Evolutionary conservation across 2,888 invertebrate species (phyloP).

Genomic region (Drosophila bunnanda): DNA sequence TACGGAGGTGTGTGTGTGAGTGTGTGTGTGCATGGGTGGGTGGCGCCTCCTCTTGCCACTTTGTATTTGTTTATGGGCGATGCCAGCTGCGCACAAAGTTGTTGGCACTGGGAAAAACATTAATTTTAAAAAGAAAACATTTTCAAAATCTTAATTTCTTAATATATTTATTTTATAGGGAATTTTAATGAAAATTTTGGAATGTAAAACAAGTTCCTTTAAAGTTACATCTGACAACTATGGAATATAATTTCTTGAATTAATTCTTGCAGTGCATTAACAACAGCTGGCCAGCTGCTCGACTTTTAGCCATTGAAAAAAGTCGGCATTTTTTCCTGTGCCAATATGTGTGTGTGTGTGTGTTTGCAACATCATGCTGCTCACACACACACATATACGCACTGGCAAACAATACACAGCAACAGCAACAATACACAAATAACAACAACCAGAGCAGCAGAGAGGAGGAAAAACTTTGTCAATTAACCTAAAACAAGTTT

Average conservation of each 20-base stretch:
- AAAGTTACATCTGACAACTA: background rate
- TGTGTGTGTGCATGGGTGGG: slow-evolving; percentile 19
- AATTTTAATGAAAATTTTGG: no score
- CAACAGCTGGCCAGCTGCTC: slow-evolving; percentile 36
- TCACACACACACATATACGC: slow-evolving; percentile 34
- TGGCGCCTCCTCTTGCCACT: slow-evolving; percentile 56
- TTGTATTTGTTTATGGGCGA: slow-evolving; percentile 75
- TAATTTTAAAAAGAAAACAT: background rate
- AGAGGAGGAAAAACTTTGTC: slow-evolving; percentile 72
- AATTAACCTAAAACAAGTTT: slow-evolving; percentile 79
- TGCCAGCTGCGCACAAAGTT: slow-evolving; percentile 69
- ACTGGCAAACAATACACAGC: slow-evolving; percentile 17
- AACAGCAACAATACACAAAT: slow-evolving; percentile 21
- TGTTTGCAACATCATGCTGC: slow-evolving; percentile 26
- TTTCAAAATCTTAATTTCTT: accelerated
- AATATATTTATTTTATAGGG: no score
- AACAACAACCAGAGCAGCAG: slow-evolving; percentile 48
- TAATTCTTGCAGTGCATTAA: slow-evolving; percentile 9
- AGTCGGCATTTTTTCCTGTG: slow-evolving; percentile 21
- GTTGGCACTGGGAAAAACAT: slow-evolving; percentile 34
- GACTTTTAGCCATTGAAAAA: slow-evolving; percentile 64
- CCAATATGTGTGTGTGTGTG: slow-evolving; percentile 14
- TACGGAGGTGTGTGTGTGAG: slow-evolving; percentile 6
- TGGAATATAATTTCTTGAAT: no score
- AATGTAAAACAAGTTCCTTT: accelerated